Evolutionary conservation across 2,797 vertebrate genomes (phyloP).

Genomic region (Aeoliscus strigatus): DNA sequence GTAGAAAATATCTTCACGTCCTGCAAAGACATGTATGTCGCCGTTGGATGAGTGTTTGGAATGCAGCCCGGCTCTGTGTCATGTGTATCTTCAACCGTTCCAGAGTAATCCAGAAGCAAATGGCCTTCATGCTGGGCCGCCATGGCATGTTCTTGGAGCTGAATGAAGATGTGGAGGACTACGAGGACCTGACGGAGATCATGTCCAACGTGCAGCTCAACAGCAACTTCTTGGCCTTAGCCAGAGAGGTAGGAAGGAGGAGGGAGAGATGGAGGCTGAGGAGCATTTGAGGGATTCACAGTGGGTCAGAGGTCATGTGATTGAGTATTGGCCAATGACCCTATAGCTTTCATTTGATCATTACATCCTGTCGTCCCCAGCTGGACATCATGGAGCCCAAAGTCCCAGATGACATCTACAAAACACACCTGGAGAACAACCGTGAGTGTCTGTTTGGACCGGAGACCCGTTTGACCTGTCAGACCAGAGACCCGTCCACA

Average conservation of each 20-base stretch:
- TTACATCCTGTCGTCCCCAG: constrained; percentile 57
- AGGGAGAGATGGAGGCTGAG: not conserved
- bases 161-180: constrained; percentile 96
- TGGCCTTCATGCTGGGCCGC: constrained; percentile 96
- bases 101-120: constrained; percentile 96
- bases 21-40: constrained; percentile 98
- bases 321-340: no score
- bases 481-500: no score
- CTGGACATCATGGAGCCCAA: constrained; percentile 99
- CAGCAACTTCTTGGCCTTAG: constrained; percentile 95
- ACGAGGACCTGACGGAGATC: constrained; percentile 96
- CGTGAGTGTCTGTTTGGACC: constrained; percentile 71
- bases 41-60: no score
- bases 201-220: constrained; percentile 99
- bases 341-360: not conserved
- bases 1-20: constrained; percentile 98
- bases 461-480: no score
- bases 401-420: constrained; percentile 98
- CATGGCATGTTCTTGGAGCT: constrained; percentile 97
- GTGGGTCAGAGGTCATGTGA: no score
- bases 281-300: not conserved
- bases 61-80: no score
- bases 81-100: not conserved
- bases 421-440: constrained; percentile 98
- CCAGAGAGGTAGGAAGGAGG: constrained; percentile 84